Evolutionary conservation across 2,797 vertebrate species (phyloP).

Genomic region (Anolis apletophallus): DNA sequence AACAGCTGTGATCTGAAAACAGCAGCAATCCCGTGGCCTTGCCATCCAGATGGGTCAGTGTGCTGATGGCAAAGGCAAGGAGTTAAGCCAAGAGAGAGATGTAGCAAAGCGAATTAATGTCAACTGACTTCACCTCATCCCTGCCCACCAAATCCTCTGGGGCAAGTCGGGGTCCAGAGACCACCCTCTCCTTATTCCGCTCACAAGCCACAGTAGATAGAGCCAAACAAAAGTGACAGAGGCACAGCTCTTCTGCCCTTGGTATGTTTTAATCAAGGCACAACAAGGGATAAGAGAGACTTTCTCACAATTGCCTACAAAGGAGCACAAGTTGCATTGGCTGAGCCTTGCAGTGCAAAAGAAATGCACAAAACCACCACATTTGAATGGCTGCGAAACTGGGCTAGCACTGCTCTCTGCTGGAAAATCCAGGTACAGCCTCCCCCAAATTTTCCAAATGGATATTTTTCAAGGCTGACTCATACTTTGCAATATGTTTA

Average conservation of each 20-base stretch:
- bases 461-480: too few species aligned
- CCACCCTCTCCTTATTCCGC: not conserved
- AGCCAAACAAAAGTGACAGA: not conserved
- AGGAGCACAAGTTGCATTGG: not conserved
- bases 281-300: not conserved
- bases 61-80: slow-evolving; percentile 24
- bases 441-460: not conserved
- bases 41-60: slow-evolving; percentile 6
- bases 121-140: slow-evolving; percentile 7
- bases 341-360: not conserved
- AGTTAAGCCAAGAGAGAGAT: slow-evolving; percentile 13
- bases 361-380: not conserved
- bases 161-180: too few species aligned
- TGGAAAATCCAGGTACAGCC: not conserved
- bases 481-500: too few species aligned
- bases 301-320: not conserved
- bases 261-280: not conserved
- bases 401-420: slow-evolving; percentile 2
- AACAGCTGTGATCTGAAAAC: not conserved
- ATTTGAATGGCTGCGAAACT: not conserved
- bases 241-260: not conserved
- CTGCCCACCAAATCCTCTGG: not conserved
- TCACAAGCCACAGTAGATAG: slow-evolving; percentile 4
- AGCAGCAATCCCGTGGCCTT: not conserved
- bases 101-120: slow-evolving; percentile 7